Evolutionary conservation across 2,113 vertebrate species (phyloP), one percentile per base, ranked within the genome.

Genomic region (Athene cunicularia): DNA sequence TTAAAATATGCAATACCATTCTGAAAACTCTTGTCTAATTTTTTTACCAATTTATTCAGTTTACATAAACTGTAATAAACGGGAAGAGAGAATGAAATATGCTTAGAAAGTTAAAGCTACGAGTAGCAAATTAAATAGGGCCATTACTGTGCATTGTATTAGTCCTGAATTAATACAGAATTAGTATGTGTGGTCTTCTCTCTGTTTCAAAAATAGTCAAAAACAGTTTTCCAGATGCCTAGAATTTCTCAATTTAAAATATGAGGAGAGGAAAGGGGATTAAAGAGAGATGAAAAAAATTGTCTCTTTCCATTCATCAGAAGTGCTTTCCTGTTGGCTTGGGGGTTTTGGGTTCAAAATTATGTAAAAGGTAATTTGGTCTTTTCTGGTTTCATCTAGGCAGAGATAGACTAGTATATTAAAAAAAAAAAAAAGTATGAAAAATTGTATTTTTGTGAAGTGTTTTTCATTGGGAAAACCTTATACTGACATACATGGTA

Each of bases 161-260:
- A 47, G 55, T 75, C 60, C 22, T 41, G 16, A 96, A 72, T 75
- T 59, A 1, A 32, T 84, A 76, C 20, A 49, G 6, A 49, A 41
- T 63, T 79, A 39, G 12, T 77, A 50, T 67, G 37, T 67, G 19
- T 62, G 12, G 2, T 45, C 33, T 88, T 86, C 19, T 47, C 52
- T 95, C 56, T 90, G 19, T 77, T 93, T 96, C 74, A 82, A 86
- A 96, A 82, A 20, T 12, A 50, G 13, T 70, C n/a, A 43, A 84
- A 68, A 86, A 7, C 21, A 33, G 22, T 86, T 76, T 77, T 72
- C n/a, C 35, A 56, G 53, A 33, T 49, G 18, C 5, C 41, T 35
- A 66, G 5, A 9, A 67, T 81, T 81, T 76, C 32, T 52, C 8
- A 53, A 18, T 79, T 27, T 52, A 56, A 80, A 70, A 84, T 16